A percentile compares a stretch with the other conserved stretches of the same genome.
Evolutionary conservation across 2,113 vertebrate species (phyloP).

Genomic region (Vulpes vulpes): DNA sequence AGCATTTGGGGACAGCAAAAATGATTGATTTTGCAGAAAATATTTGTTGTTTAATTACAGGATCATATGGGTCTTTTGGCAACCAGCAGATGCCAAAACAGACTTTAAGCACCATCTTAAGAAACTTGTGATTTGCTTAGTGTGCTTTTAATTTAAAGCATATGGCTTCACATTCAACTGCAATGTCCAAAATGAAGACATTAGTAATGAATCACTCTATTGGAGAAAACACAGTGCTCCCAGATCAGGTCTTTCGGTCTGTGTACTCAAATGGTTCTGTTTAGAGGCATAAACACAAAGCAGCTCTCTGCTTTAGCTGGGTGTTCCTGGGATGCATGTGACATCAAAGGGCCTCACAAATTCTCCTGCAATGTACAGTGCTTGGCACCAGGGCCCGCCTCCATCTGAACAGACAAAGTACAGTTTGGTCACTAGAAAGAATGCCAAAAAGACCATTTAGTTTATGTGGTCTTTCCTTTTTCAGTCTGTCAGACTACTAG

Average conservation of each 20-base stretch:
- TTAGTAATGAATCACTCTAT: constrained; percentile 89
- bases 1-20: constrained; percentile 87
- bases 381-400: constrained; percentile 89
- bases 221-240: constrained; percentile 88
- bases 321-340: constrained; percentile 93
- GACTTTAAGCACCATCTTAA: constrained; percentile 89
- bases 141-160: constrained; percentile 92
- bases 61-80: constrained; percentile 91
- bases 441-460: constrained; percentile 69
- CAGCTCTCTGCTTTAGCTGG: constrained; percentile 82
- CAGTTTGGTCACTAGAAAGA: constrained; percentile 85
- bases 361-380: constrained; percentile 90
- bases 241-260: constrained; percentile 85
- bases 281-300: constrained; percentile 89
- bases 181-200: constrained; percentile 88
- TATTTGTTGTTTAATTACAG: constrained; percentile 93
- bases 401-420: constrained; percentile 94
- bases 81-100: constrained; percentile 91
- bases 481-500: constrained; percentile 20
- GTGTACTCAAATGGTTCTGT: constrained; percentile 90
- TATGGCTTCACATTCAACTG: constrained; percentile 88
- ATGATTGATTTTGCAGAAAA: constrained; percentile 94
- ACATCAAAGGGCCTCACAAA: constrained; percentile 94
- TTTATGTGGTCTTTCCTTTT: constrained; percentile 52
- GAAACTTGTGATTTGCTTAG: constrained; percentile 89